A percentile compares a stretch with the other conserved stretches of the same genome.
Conservation (phyloP, 2,113 vertebrate species). For the Atractosteus spatula region DNA sequence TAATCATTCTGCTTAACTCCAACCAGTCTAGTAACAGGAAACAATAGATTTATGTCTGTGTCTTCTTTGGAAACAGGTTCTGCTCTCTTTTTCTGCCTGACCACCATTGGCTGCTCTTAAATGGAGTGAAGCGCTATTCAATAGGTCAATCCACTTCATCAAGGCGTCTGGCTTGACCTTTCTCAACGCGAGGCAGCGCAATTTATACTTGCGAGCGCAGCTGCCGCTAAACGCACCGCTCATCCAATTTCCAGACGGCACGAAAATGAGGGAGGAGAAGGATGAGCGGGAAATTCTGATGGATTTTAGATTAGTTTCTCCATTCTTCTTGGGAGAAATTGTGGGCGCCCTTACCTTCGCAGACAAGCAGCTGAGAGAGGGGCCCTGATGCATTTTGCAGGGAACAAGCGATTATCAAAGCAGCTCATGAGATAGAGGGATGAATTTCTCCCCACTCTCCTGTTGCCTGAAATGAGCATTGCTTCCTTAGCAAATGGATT, state of each 20-base stretch:
- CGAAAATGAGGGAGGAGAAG: slow-evolving; percentile 55
- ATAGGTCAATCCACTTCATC: slow-evolving; percentile 71
- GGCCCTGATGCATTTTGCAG: slow-evolving; percentile 1
- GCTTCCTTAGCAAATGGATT: slow-evolving; percentile 11
- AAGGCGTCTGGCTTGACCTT: slow-evolving; percentile 74
- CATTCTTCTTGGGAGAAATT: slow-evolving; percentile 57
- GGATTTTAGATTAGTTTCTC: slow-evolving; percentile 80
- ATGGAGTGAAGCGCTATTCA: slow-evolving; percentile 71
- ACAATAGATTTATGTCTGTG: slow-evolving; percentile 57
- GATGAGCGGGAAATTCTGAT: slow-evolving; percentile 64
- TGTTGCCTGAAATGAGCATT: not conserved
- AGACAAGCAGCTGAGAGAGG: not conserved
- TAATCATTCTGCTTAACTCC: slow-evolving; percentile 47
- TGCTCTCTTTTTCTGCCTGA: slow-evolving; percentile 15
- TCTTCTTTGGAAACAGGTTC: slow-evolving; percentile 8
- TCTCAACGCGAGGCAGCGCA: slow-evolving; percentile 61
- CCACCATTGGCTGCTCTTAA: slow-evolving; percentile 65
- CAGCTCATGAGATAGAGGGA: not conserved
- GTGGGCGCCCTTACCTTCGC: not conserved
- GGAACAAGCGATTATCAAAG: not conserved
- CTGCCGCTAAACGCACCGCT: slow-evolving; percentile 71
- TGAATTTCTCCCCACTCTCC: not conserved
- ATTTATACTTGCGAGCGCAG: slow-evolving; percentile 67
- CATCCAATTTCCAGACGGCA: slow-evolving; percentile 73
- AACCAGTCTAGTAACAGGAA: slow-evolving; percentile 57